These are phyloP conservation scores for Pogonomyrmex barbatus DNA, from an alignment of 1,140 invertebrate genomes.

Conservation along the genomic window DNA sequence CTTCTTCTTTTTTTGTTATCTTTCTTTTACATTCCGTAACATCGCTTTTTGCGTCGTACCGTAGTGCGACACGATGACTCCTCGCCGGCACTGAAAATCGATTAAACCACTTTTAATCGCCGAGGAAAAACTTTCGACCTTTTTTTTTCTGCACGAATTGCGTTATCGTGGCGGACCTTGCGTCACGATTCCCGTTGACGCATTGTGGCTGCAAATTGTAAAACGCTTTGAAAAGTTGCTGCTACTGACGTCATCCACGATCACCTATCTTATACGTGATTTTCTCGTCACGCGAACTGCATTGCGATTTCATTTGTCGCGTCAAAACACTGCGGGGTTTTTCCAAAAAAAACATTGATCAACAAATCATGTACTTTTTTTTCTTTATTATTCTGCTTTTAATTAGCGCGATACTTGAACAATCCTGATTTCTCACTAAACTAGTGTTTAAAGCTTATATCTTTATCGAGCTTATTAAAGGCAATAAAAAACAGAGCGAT, in stretches of 20 bases:
- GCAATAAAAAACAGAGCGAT: too few species aligned
- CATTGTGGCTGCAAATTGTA: constrained; percentile 58
- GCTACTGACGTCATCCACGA: constrained; percentile 67
- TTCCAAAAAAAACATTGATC: constrained; percentile 60
- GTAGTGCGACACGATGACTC: constrained; percentile 15
- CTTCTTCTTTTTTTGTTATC: neutral
- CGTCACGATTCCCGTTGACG: constrained; percentile 54
- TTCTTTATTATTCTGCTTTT: neutral
- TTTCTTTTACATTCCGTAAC: constrained; percentile 2
- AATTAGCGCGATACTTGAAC: neutral
- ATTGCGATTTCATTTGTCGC: constrained; percentile 1
- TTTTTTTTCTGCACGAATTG: constrained; percentile 42
- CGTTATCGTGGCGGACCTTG: constrained; percentile 52
- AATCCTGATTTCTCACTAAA: neutral
- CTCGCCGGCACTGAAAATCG: constrained; percentile 13
- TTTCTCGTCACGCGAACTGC: constrained; percentile 61
- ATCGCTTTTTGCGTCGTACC: neutral
- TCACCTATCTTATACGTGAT: constrained; percentile 58
- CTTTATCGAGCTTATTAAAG: neutral
- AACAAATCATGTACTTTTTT: neutral
- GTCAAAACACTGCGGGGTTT: constrained; percentile 34
- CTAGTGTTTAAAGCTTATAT: neutral
- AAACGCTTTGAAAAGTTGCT: constrained; percentile 65
- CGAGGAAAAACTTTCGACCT: constrained; percentile 41
- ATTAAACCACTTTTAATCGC: constrained; percentile 46